phyloP scores from a whole-genome alignment of 2,797 vertebrate genomes.

The Diplodus puntazzo region DNA sequence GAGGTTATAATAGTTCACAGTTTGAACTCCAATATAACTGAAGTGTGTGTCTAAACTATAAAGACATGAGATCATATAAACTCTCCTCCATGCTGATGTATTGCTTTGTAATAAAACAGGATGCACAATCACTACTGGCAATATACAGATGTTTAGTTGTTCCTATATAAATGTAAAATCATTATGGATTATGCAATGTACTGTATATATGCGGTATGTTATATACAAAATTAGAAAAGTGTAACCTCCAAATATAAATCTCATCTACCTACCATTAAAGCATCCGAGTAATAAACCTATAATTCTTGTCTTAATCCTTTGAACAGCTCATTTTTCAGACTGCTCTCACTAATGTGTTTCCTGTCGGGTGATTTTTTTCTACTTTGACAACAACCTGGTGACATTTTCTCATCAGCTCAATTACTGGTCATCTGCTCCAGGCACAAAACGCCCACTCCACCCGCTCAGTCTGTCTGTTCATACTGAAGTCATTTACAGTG shows the following conservation, averaged over 20 bases:
- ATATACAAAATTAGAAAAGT: not conserved
- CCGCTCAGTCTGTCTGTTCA: too few species aligned
- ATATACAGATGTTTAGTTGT: not conserved
- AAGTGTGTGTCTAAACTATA: not conserved
- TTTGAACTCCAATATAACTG: not conserved
- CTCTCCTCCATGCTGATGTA: not conserved
- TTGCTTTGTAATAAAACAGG: not conserved
- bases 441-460: too few species aligned
- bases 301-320: too few species aligned
- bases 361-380: too few species aligned
- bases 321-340: too few species aligned
- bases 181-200: not conserved
- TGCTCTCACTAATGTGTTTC: too few species aligned
- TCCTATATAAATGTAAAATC: not conserved
- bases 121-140: not conserved
- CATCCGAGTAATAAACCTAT: not conserved
- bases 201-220: too few species aligned
- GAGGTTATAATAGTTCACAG: not conserved
- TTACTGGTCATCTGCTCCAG: too few species aligned
- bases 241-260: not conserved
- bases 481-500: too few species aligned
- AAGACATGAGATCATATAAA: not conserved
- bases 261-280: not conserved
- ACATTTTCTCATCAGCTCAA: too few species aligned
- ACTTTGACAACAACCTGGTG: too few species aligned